These are phyloP conservation scores for Hemibagrus wyckioides DNA, from an alignment of 2,113 vertebrate species.

Conservation along the genomic window DNA sequence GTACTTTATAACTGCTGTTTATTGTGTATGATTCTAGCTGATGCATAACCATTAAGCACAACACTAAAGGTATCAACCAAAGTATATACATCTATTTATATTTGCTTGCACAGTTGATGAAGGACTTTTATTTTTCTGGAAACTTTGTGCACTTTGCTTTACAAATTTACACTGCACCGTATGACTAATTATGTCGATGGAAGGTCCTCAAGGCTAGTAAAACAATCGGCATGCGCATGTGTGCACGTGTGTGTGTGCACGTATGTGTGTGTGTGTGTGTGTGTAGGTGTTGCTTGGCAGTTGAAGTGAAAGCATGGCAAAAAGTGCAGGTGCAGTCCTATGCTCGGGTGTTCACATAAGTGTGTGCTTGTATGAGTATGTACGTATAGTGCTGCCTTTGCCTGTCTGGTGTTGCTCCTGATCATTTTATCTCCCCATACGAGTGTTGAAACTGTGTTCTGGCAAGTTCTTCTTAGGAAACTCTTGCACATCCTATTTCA, in stretches of 20 bases:
- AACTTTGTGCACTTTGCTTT: not conserved
- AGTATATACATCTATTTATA: not conserved
- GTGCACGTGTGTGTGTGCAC: slow-evolving; percentile 42
- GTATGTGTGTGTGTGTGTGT: slow-evolving; percentile 20
- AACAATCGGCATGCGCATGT: slow-evolving; percentile 27
- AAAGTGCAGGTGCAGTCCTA: slow-evolving; percentile 50
- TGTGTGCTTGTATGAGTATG: slow-evolving; percentile 62
- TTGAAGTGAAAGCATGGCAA: slow-evolving; percentile 59
- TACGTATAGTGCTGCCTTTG: slow-evolving; percentile 46
- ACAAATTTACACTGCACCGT: not conserved
- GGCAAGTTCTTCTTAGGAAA: slow-evolving; percentile 78
- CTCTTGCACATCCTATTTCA: slow-evolving; percentile 80
- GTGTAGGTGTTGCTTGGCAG: slow-evolving; percentile 43
- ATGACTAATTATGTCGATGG: not conserved
- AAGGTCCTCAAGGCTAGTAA: not conserved
- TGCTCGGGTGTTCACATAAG: not conserved
- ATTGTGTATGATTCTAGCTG: not conserved
- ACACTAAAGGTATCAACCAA: not conserved
- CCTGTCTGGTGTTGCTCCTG: slow-evolving; percentile 66
- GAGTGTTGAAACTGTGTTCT: slow-evolving; percentile 73
- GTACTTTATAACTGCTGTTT: not conserved
- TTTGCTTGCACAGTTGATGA: not conserved
- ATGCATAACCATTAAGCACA: not conserved
- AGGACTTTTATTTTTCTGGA: not conserved
- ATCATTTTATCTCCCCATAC: slow-evolving; percentile 75